A percentile compares a stretch with the other conserved stretches of the same genome.
Evolutionary conservation across 2,797 vertebrate genomes (phyloP).

Genomic region (Xenentodon cancila): DNA sequence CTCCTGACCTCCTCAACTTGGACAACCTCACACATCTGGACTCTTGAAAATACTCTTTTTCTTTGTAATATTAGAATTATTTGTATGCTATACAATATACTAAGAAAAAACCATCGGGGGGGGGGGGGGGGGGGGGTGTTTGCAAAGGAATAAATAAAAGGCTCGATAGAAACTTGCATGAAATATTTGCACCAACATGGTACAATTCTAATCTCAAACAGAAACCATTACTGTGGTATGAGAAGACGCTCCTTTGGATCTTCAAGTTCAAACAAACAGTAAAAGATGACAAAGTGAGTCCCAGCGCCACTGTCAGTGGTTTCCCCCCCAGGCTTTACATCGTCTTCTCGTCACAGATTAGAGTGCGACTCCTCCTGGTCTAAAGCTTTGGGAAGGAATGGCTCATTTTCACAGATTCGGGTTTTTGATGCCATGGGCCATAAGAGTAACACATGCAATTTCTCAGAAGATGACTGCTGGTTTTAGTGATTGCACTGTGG

Average conservation of each 20-base stretch:
- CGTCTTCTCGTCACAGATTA: constrained; percentile 64
- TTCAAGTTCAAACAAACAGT: constrained; percentile 61
- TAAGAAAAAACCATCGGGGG: neutral
- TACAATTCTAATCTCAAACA: constrained; percentile 49
- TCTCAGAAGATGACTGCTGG: constrained; percentile 48
- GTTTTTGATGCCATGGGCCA: constrained; percentile 53
- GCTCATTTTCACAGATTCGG: constrained; percentile 56
- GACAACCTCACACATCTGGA: neutral
- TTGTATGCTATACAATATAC: neutral
- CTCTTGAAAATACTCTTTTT: neutral
- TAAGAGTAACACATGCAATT: constrained; percentile 43
- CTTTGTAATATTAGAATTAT: neutral
- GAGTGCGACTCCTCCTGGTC: constrained; percentile 65
- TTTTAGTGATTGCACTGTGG: constrained; percentile 42
- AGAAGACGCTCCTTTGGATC: constrained; percentile 38
- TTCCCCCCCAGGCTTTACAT: constrained; percentile 67
- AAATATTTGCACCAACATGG: constrained; percentile 25
- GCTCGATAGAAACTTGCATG: constrained; percentile 16
- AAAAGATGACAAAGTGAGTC: constrained; percentile 53
- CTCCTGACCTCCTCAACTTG: neutral
- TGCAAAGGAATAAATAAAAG: neutral
- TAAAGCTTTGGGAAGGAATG: constrained; percentile 42
- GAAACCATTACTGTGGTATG: constrained; percentile 36
- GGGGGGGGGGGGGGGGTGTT: neutral
- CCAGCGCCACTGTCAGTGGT: constrained; percentile 39